Percentiles rank a stretch among this genome's conserved stretches.
Evolutionary conservation across 2,888 invertebrate genomes (phyloP).

Genomic region (Aricia artaxerxes): DNA sequence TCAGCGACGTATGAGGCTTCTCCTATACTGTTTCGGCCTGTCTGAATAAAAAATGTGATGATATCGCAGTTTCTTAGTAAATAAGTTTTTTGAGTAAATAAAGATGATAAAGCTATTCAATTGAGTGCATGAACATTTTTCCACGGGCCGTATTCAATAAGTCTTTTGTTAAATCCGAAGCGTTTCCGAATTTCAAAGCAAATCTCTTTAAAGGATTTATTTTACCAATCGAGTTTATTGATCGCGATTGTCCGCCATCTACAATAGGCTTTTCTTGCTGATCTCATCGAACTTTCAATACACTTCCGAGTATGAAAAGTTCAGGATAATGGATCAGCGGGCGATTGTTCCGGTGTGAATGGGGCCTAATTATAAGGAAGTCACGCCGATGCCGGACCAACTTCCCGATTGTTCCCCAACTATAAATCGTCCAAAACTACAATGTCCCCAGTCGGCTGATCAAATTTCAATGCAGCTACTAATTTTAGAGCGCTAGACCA

Average conservation of each 20-base stretch:
- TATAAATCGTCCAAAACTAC: conserved; percentile 27
- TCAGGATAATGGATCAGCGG: conserved; percentile 77
- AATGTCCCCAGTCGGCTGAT: conserved; percentile 4
- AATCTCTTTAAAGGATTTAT: conserved; percentile 28
- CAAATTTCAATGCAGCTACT: conserved; percentile 13
- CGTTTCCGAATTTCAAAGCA: conserved; percentile 5
- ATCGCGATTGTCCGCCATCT: conserved; percentile 43
- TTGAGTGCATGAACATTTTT: conserved; percentile 5
- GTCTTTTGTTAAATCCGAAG: conserved; percentile 12
- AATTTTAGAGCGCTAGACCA: background rate
- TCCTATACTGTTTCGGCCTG: background rate
- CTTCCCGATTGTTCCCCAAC: conserved; percentile 41
- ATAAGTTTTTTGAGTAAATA: background rate
- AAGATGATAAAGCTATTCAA: background rate
- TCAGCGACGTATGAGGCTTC: background rate
- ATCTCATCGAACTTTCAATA: conserved; percentile 72
- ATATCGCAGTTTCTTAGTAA: background rate
- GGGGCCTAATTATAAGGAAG: conserved; percentile 81
- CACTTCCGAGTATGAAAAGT: conserved; percentile 79
- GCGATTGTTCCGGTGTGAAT: conserved; percentile 79
- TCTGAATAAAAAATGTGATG: background rate
- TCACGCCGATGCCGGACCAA: conserved; percentile 74
- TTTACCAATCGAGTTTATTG: conserved; percentile 27
- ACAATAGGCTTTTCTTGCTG: conserved; percentile 51
- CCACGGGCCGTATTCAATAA: conserved; percentile 2